Evolutionary conservation across 2,113 vertebrate genomes (phyloP).

Genomic region (Terrapene triunguis): DNA sequence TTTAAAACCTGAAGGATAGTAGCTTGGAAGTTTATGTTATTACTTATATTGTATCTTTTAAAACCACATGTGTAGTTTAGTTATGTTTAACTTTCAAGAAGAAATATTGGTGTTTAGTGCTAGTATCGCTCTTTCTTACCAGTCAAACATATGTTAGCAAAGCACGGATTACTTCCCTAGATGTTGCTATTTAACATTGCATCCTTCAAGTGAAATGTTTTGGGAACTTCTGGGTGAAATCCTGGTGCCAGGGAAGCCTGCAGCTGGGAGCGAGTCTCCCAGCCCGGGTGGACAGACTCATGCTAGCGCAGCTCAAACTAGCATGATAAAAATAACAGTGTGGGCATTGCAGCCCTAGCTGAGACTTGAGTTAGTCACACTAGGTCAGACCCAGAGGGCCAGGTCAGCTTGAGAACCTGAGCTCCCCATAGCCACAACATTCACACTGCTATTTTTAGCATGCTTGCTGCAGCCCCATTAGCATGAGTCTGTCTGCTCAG

Average conservation of each 20-base stretch:
- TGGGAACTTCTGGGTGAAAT: background rate
- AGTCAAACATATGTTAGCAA: background rate
- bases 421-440: background rate
- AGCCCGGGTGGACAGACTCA: background rate
- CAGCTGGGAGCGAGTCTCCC: background rate
- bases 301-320: background rate
- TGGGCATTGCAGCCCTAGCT: background rate
- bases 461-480: background rate
- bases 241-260: background rate
- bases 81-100: background rate
- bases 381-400: background rate
- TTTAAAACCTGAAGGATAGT: background rate
- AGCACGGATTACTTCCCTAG: background rate
- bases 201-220: background rate
- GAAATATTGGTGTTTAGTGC: background rate
- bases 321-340: background rate
- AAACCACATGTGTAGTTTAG: background rate
- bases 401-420: background rate
- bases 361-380: background rate
- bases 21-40: background rate
- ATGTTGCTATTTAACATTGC: background rate
- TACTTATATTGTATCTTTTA: too few species aligned
- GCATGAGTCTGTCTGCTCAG: background rate
- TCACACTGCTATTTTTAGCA: background rate
- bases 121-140: background rate